Base-by-base conservation (phyloP, 2,797 vertebrate species). In the Enteromius mattozi region DNA sequence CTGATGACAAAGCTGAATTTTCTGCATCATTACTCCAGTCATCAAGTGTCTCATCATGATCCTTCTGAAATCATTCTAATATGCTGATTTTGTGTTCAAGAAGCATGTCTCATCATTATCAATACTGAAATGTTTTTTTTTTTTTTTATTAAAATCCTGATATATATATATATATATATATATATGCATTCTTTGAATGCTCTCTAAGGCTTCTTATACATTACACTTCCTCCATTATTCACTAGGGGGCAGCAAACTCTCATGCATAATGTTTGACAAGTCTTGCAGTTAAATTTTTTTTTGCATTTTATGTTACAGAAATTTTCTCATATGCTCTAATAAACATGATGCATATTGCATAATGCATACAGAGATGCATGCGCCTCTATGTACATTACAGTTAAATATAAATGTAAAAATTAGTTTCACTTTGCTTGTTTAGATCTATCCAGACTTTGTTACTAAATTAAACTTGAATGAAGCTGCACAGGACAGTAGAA, bases 231-330 rank as follows among this genome's bases (percentile, higher is more conserved):
- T 12, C 3, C 8, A 9, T 76, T 24, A 68, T 70, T 79, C 89
- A 87, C 72, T 65, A 88, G 89, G 86, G 85, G 86, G 35, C 85
- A 89, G 86, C 33, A 87, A 66, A 72, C 49, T 77, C 33, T 56
- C 35, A 88, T n/a, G 27, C 19, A 30, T 35, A n/a, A 3, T n/a
- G 10, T 51, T 76, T 77, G 61, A 42, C 24, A 63, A 35, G 16
- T 40, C 37, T 49, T 70, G 13, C 24, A 63, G 24, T 63, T 30
- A 5, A 30, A 2, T 61, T 61, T 61, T 61, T 0, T 59, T 61
- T 30, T 63, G 24, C 24, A 63, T 63, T 30, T 49, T 37, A 3
- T 35, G 3, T 35, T 17, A 17, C 24, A 14, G 24, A 16, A 47
- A 17, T 27, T 40, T 40, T 68, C 27, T 17, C 8, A 16, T 37